Base-by-base conservation (phyloP, 2,888 invertebrate species). In the Rhynchonema sp. region DNA sequence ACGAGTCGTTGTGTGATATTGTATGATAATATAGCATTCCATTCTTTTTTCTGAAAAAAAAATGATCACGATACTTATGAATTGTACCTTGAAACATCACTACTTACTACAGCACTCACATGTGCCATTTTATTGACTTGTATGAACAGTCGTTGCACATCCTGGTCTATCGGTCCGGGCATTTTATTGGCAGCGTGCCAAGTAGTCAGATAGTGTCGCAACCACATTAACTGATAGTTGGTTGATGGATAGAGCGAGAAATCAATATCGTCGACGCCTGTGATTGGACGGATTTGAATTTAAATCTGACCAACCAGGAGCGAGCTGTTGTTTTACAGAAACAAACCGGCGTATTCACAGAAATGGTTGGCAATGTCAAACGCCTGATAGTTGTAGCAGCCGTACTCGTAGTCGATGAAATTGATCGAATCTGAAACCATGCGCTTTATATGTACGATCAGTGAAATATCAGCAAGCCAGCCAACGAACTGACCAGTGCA, bases 311-410 rank as follows among this genome's bases (percentile, higher is more conserved):
- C n/a, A n/a, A 13, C 38, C 38, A 38, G 20, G 38, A 20, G 20
- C 38, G 20, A 38, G 38, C 38, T 20, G 20, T 38, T 38, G 38
- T 38, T 38, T 13, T 38, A 20, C 13, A 38, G 17, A 38, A 38
- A 52, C 78, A 79, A 76, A 84, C 94, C 96, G 66, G 86, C 88
- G 78, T 87, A 94, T 79, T 98, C 96, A 69, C 86, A 84, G 77
- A 98, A 98, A 79, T 98, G 96, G 78, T 96, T 92, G 57, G 86
- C 94, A 74, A 98, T 89, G 76, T 98, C 96, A 75, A 81, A 94
- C 13, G 89, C 87, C 76, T 90, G 89, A 76, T 86, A 91, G 78
- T 94, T 96, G 72, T 83, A 84, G 62, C 82, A 85, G 25, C 89
- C 87, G 76, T 98, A 98, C 76, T 98, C 96, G 75, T 86, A 96